Base-by-base conservation (phyloP, 1,140 invertebrate species). In the Lethrus apterus region DNA sequence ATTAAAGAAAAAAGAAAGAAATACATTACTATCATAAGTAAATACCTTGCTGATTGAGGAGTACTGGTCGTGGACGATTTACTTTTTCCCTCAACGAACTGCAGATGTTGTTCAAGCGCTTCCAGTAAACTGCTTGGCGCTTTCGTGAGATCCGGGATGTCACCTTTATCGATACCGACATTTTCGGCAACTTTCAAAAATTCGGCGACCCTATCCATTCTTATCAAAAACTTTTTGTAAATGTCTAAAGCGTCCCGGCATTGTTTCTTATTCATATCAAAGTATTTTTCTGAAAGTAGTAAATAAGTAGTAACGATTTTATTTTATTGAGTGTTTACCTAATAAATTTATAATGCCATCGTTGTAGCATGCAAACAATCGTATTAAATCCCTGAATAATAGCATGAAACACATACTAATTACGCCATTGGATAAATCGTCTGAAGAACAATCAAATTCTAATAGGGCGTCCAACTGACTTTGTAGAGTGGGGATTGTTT, bases 181-280 rank as follows among this genome's bases (percentile, higher is more conserved):
- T 92, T 94, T 83, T 96, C 90, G 29, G 91, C 93, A 33, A 93
- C 92, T 80, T 97, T 96, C 4, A 99, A 74, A 70, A 99, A 99
- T 77, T 98, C 94, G 38, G 89, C 91, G 29, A 99, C 95, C 70
- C 92, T 83, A 72, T 99, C 95, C 92, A 99, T 98, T 61, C 95
- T 78, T 55, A 95, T 93, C 42, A 99, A 80, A 72, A 99, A 99
- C 71, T 95, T 97, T 72, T 99, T 99, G 70, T 99, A 99, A 52
- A 97, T 81, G 67, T 99, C 97, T 62, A 99, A 77, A 51, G 93
- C 95, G 68, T 99, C 95, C 64, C 92, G 80, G 63, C 91, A 95
- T 62, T 90, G 88, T 68, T 99, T 99, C 69, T 98, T 99, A 71
- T 99, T 98, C 94, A 99, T 98, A 68, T 98, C 93, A 74, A 99